These are phyloP conservation scores for Odontesthes bonariensis DNA, from an alignment of 2,113 vertebrate species.

Conservation along the genomic window DNA sequence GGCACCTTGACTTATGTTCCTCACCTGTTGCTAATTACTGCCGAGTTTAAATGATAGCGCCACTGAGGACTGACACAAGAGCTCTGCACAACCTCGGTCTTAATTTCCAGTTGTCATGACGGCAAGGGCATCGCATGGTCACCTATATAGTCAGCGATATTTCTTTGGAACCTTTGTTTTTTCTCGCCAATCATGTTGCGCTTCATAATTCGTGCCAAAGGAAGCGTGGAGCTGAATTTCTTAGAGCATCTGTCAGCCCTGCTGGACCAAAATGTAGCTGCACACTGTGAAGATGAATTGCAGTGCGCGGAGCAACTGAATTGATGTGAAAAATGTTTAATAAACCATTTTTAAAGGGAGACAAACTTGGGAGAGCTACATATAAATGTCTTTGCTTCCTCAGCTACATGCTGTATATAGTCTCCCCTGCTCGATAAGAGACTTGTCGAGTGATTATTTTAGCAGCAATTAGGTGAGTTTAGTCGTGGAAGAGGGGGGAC, in stretches of 20 bases:
- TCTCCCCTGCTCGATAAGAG: constrained; percentile 9
- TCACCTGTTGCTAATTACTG: background rate
- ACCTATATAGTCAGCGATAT: constrained; percentile 11
- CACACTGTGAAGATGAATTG: constrained; percentile 18
- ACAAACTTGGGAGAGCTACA: background rate
- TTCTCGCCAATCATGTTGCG: constrained; percentile 23
- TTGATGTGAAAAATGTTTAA: no score
- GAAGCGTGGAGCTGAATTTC: constrained; percentile 42
- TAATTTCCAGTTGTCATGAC: background rate
- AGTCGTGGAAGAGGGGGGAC: constrained; percentile 15
- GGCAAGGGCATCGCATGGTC: background rate
- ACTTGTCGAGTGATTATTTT: constrained; percentile 45
- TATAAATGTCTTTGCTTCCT: background rate
- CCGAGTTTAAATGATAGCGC: background rate
- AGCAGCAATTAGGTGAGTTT: constrained; percentile 51
- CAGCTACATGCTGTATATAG: background rate
- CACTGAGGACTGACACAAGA: background rate
- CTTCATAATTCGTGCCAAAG: constrained; percentile 33
- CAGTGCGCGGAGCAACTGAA: constrained; percentile 20
- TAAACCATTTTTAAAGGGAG: constrained; percentile 19
- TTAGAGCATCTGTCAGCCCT: constrained; percentile 47
- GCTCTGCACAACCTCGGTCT: background rate
- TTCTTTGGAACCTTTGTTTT: constrained; percentile 16
- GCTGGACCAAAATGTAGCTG: constrained; percentile 34
- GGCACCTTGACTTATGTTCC: background rate